Evolutionary conservation across 2,797 vertebrate species (phyloP).

Genomic region (Coregonus ussuriensis): DNA sequence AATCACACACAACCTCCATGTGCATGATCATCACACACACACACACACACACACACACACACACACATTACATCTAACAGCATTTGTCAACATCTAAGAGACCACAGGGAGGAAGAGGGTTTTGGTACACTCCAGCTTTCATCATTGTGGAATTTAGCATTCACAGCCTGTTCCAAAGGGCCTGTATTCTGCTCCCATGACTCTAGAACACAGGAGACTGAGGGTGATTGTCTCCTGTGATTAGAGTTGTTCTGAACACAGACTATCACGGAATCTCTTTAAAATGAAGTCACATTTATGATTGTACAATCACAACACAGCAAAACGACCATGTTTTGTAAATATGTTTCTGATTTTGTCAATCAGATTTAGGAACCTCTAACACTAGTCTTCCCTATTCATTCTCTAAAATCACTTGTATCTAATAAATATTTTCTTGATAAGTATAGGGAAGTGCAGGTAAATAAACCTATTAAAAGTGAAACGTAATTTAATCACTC

Average conservation of each 20-base stretch:
- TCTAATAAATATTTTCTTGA: background rate
- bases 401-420: background rate
- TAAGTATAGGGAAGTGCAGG: background rate
- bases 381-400: background rate
- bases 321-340: background rate
- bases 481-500: background rate
- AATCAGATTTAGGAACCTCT: background rate
- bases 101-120: background rate
- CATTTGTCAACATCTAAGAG: background rate
- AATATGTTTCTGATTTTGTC: background rate
- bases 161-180: background rate
- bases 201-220: background rate
- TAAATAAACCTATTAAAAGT: conserved; percentile 9
- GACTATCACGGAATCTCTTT: background rate
- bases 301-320: background rate
- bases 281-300: background rate
- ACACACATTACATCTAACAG: too few species aligned
- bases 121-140: background rate
- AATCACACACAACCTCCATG: background rate
- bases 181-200: background rate
- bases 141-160: conserved; percentile 11
- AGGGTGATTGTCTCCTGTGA: background rate
- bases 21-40: background rate
- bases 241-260: background rate
- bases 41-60: background rate